Evolutionary conservation across 2,797 vertebrate species (phyloP), one percentile per base, ranked within the genome.

Genomic region (Rhinichthys osculus): DNA sequence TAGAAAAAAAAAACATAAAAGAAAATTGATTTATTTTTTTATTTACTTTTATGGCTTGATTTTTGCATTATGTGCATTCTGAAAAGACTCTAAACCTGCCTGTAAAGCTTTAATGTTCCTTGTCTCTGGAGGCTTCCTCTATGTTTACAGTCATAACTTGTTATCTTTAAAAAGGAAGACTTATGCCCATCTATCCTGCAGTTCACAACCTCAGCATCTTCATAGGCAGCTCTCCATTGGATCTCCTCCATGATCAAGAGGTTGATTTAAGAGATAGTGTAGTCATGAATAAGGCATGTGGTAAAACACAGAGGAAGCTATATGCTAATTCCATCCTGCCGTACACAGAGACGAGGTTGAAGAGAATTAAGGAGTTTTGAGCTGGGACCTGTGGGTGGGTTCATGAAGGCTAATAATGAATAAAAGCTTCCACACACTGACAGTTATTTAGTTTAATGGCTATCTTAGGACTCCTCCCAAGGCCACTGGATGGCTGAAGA

Each of bases 371-470:
- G 40, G 54, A 54, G 42, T 71, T 40, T 69, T 77, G 30, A 78
- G 33, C 64, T 71, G 78, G 74, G 78, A 78, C 74, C 64, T 54
- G 52, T 69, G 67, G 27, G 42, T 62, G 64, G 23, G 72, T 82
- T 85, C 84, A 52, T 73, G 40, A 85, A 62, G 19, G 42, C 76
- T 85, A 80, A 80, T 74, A 80, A 85, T 80, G 78, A 85, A 74
- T 66, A 81, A 81, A 81, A 71, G 30, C 69, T 64, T 33, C 78
- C 54, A 50, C 69, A 52, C 69, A 62, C 54, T 66, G 84, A 85
- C 84, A 81, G 40, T 73, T 85, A 81, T 85, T 85, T 81, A 73
- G 69, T 81, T 85, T 81, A 85, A 85, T 85, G 84, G 57, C 54
- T 85, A 66, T 85, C 54, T n/a, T 66, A 85, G 69, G 78, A 74